These are phyloP conservation scores for Cydia pomonella DNA, from an alignment of 1,140 invertebrate genomes.

Conservation along the genomic window DNA sequence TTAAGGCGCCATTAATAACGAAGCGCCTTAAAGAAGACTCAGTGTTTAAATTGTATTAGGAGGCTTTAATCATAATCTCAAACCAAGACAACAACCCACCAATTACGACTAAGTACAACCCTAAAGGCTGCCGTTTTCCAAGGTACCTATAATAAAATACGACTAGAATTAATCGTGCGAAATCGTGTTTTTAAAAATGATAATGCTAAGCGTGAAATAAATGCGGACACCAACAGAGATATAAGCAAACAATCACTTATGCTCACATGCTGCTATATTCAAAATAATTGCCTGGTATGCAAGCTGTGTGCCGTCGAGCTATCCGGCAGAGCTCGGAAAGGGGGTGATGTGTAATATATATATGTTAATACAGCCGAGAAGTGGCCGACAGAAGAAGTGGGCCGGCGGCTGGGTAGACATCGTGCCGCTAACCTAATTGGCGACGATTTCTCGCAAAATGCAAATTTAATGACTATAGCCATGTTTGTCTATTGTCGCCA, in stretches of 20 bases:
- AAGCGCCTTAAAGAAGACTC: not conserved
- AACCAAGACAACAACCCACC: not conserved
- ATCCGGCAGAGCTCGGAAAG: not conserved
- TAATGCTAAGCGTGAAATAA: no score
- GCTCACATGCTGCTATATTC: not conserved
- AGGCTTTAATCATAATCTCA: not conserved
- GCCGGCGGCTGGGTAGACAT: slow-evolving; percentile 43
- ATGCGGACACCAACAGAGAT: not conserved
- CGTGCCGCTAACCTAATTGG: slow-evolving; percentile 73
- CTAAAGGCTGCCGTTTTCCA: no score
- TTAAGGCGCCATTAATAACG: slow-evolving; percentile 17
- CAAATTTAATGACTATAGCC: slow-evolving; percentile 60
- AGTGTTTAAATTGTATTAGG: slow-evolving; percentile 7
- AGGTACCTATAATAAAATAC: not conserved
- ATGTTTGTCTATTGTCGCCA: slow-evolving; percentile 47
- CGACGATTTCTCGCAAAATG: slow-evolving; percentile 61
- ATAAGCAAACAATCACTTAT: not conserved
- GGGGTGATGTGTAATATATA: slow-evolving; percentile 35
- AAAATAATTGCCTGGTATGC: slow-evolving; percentile 4
- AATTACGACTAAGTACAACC: slow-evolving; percentile 1
- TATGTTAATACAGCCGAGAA: slow-evolving; percentile 50
- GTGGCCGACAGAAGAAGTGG: slow-evolving; percentile 37
- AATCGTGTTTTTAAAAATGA: not conserved
- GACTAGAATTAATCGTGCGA: not conserved
- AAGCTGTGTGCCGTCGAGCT: slow-evolving; percentile 3